phyloP scores from a whole-genome alignment of 1,140 invertebrate genomes.

The Drosophila sp. region DNA sequence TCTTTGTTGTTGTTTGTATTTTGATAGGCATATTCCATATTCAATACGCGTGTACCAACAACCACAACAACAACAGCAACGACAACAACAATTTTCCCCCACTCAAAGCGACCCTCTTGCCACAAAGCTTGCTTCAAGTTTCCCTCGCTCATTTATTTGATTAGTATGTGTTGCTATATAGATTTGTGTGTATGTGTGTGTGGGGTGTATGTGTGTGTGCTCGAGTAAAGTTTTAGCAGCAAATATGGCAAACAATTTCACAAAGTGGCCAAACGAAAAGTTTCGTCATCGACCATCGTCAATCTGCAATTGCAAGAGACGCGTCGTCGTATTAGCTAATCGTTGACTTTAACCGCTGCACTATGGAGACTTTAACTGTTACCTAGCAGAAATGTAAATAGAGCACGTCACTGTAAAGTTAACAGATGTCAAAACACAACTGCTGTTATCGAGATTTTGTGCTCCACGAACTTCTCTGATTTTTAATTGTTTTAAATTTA shows the following conservation, averaged over 20 bases:
- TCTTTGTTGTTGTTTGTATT: constrained; percentile 32
- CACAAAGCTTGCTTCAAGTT: constrained; percentile 22
- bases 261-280: constrained; percentile 76
- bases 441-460: too few species aligned
- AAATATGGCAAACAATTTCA: constrained; percentile 83
- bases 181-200: constrained; percentile 10
- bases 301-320: constrained; percentile 42
- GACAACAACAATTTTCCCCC: neutral
- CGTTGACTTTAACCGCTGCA: constrained; percentile 53
- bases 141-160: constrained; percentile 69
- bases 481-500: too few species aligned
- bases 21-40: constrained; percentile 62
- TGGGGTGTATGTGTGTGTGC: constrained; percentile 31
- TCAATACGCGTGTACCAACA: constrained; percentile 51
- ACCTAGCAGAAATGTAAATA: too few species aligned
- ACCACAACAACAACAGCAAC: neutral
- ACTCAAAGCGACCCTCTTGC: neutral
- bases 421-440: too few species aligned
- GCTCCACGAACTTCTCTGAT: too few species aligned
- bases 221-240: constrained; percentile 69
- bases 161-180: constrained; percentile 49
- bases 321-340: constrained; percentile 65
- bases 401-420: too few species aligned
- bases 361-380: neutral
- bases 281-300: constrained; percentile 62